Base-by-base conservation (phyloP, 2,888 invertebrate genomes). In the Leptothorax acervorum region DNA sequence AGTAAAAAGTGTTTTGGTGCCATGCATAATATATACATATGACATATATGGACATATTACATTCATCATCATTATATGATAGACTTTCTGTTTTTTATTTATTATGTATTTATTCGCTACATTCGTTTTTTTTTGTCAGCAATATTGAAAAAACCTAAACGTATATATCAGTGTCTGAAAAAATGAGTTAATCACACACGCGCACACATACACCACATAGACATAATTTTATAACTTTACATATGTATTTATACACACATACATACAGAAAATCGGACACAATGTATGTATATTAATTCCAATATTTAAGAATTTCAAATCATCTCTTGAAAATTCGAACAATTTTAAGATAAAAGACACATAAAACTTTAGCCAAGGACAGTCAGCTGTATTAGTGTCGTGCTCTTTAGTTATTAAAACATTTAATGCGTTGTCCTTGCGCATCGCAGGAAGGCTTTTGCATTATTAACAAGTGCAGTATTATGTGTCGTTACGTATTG, bases 361-460 rank as follows among this genome's bases (percentile, higher is more conserved):
- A 31, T 9, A 55, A 39, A 55, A 39, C 28, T 66, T 48, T 3
- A 8, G n/a, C n/a, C 73, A 55, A 71, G 71, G 71, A 42, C 18
- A 42, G 28, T 39, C 39, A 23, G 15, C 60, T 45, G n/a, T 28
- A 48, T 66, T 48, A 45, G 18, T 66, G 18, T 4, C 45, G 28
- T 28, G 45, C 4, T 9, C 18, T 74, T 57, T 60, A 60, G 2
- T 60, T 74, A 45, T 60, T 60, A 60, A 74, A 60, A 73, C 15
- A 73, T 73, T 73, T 73, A 57, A 73, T 73, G 28, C 45, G 45
- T 60, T 35, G 73, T 74, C 45, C 60, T 73, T 73, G 73, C 57
- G 11, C 6, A 11, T 42, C 3, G 31, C 55, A 73, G 42, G 55
- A 57, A 73, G 39, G 55, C 73, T 73, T 35, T 42, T 57, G 28